Evolutionary conservation across 2,888 invertebrate genomes (phyloP).

Genomic region (Bellardia bayeri): DNA sequence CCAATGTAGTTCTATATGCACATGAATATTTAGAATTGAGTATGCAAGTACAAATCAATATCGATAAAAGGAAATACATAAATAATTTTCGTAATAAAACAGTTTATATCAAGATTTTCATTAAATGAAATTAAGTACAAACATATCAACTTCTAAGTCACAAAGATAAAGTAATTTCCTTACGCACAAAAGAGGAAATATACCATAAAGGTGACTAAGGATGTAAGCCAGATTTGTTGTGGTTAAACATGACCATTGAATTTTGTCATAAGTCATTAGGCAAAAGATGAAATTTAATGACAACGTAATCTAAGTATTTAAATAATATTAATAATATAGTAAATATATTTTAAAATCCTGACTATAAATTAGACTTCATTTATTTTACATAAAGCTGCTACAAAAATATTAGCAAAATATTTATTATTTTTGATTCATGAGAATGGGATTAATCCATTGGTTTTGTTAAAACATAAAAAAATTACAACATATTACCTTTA

Average conservation of each 20-base stretch:
- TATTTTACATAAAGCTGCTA: background rate
- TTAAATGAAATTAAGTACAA: constrained; percentile 13
- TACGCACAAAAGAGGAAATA: constrained; percentile 7
- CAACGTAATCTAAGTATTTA: background rate
- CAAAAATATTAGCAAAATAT: too few relatives aligned
- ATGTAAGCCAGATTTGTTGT: background rate
- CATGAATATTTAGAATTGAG: background rate
- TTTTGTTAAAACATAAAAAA: too few relatives aligned
- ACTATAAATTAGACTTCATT: background rate
- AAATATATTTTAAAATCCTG: background rate
- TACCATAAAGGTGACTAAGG: background rate
- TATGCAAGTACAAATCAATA: background rate
- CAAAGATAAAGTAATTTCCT: constrained; percentile 28
- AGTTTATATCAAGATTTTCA: constrained; percentile 20
- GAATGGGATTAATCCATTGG: too few relatives aligned
- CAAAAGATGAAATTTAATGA: background rate
- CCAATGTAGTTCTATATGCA: background rate
- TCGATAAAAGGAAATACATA: constrained; percentile 23
- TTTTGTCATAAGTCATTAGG: constrained; percentile 2
- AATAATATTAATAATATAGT: background rate
- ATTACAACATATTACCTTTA: too few relatives aligned
- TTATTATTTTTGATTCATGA: too few relatives aligned
- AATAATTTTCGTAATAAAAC: constrained; percentile 15
- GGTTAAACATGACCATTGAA: background rate
- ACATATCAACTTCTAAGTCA: background rate